Conservation (phyloP, 2,888 invertebrate species). For the Limnephilus lunatus region DNA sequence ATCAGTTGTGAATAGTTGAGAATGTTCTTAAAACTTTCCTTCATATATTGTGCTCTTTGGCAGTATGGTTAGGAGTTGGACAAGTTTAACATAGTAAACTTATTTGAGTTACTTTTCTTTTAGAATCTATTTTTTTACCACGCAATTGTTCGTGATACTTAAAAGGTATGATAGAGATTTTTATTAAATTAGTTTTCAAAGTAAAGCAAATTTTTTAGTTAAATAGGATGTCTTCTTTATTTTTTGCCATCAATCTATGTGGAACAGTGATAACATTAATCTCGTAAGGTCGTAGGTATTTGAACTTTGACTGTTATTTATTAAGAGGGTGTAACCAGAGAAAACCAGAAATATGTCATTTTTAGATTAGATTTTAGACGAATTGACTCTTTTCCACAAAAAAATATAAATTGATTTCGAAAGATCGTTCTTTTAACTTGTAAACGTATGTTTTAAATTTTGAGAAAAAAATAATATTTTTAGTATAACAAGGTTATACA, state of each 20-base stretch:
- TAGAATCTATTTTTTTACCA: background rate
- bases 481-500: too few relatives aligned
- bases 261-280: background rate
- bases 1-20: background rate
- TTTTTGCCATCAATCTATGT: background rate
- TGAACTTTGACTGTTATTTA: too few relatives aligned
- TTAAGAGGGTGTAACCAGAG: too few relatives aligned
- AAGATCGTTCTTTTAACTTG: too few relatives aligned
- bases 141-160: background rate
- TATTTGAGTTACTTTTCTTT: background rate
- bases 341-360: too few relatives aligned
- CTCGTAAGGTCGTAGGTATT: too few relatives aligned
- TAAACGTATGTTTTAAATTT: too few relatives aligned
- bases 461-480: too few relatives aligned
- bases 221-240: background rate
- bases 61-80: background rate
- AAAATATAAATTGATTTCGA: too few relatives aligned
- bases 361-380: too few relatives aligned
- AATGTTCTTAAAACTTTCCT: background rate
- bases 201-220: background rate
- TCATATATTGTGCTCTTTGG: background rate
- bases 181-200: background rate
- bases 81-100: background rate
- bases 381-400: too few relatives aligned
- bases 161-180: background rate